Base-by-base conservation (phyloP, 2,113 vertebrate species). In the Phalacrocorax aristotelis region DNA sequence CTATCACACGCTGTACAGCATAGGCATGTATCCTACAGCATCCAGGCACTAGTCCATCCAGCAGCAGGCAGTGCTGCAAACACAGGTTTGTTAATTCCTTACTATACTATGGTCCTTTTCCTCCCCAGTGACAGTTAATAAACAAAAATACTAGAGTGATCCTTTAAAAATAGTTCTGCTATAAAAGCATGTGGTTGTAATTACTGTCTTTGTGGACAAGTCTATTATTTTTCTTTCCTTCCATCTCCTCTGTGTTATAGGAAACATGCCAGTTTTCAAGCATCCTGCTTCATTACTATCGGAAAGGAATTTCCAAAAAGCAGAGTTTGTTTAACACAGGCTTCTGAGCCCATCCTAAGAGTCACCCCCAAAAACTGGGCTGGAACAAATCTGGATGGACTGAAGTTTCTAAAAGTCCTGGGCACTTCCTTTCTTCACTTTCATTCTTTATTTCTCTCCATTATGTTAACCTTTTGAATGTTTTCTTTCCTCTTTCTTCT, bases 151-250 rank as follows among this genome's bases (percentile, higher is more conserved):
- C 29, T 84, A 58, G 40, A 90, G 27, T 52, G 48, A 82, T 55
- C 30, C 69, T 89, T 77, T 71, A 79, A 89, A 95, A 92, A 72
- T 40, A 84, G 40, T 44, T 69, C 32, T 89, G 15, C 52, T 82
- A 1, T 69, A 75, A 82, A 44, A 76, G 13, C 96, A 96, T 97
- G 81, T 95, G 96, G 80, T 92, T 96, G 74, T 65, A 92, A 97
- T 97, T 92, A 92, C 58, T 81, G 36, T 72, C 48, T 70, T 84
- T 65, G 54, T 44, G 61, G 74, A 94, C 25, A 46, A 85, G 22
- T 57, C 68, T 79, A 57, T 61, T 92, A 48, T 93, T 95, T 92
- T 90, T 75, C 77, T 95, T 95, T 92, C 80, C 52, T 93, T 81
- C 49, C 69, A 82, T 87, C 61, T 79, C 76, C 36, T 65, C 52